Evolutionary conservation across 1,140 invertebrate genomes (phyloP).

Genomic region (Lamellibrachia luymesi): DNA sequence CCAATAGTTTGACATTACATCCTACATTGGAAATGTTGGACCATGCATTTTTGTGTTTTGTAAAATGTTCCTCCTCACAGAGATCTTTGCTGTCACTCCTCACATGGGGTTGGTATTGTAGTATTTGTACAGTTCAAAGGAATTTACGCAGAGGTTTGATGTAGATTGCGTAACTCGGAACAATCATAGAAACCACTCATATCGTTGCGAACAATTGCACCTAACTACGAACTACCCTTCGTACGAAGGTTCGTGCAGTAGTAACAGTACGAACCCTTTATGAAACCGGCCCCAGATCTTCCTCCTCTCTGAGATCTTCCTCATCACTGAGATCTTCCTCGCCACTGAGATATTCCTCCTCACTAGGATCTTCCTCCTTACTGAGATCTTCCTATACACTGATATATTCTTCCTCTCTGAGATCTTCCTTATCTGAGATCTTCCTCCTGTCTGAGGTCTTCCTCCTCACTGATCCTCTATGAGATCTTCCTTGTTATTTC

Average conservation of each 20-base stretch:
- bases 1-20: not conserved
- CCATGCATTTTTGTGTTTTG: not conserved
- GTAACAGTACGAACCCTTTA: too few relatives aligned
- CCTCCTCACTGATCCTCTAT: constrained; percentile 6
- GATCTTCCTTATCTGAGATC: not conserved
- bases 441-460: constrained; percentile 12
- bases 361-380: not conserved
- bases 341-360: not conserved
- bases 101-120: too few relatives aligned
- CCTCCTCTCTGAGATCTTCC: not conserved
- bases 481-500: not conserved
- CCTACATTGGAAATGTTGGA: too few relatives aligned
- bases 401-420: not conserved
- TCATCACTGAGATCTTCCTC: not conserved
- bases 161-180: too few relatives aligned
- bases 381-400: not conserved
- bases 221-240: too few relatives aligned
- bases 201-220: too few relatives aligned
- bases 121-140: too few relatives aligned
- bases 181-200: too few relatives aligned
- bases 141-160: too few relatives aligned
- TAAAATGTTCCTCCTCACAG: not conserved
- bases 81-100: not conserved
- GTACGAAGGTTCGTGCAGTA: too few relatives aligned
- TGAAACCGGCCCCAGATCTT: too few relatives aligned